Conservation (phyloP, 1,140 invertebrate genomes). For the Sweltsa coloradensis region DNA sequence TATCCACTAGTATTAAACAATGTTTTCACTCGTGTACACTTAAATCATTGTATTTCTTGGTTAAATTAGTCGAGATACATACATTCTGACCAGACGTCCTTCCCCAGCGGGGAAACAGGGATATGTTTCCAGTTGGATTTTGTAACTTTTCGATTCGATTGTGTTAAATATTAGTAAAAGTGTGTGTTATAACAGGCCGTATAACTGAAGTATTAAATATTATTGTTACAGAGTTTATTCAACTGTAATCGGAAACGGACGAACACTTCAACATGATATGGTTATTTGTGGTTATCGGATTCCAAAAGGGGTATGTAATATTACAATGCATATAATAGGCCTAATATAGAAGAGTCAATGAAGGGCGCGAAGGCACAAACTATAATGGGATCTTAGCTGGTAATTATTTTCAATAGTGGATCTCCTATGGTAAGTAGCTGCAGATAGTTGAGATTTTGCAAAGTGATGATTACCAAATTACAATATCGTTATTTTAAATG, state of each 20-base stretch:
- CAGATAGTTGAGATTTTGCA: neutral
- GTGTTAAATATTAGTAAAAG: no score
- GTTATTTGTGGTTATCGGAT: constrained; percentile 77
- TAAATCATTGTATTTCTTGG: no score
- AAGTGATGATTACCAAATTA: neutral
- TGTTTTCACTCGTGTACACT: no score
- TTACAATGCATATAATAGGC: no score
- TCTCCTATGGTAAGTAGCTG: neutral
- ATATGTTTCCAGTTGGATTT: no score
- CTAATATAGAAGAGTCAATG: neutral
- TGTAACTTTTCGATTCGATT: no score
- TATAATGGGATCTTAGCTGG: neutral
- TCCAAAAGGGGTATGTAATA: constrained; percentile 71
- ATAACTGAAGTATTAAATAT: no score
- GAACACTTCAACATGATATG: constrained; percentile 70
- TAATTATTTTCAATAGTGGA: neutral
- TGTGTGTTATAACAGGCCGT: no score
- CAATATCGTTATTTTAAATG: neutral
- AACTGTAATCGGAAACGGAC: constrained; percentile 81
- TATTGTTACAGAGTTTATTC: constrained; percentile 57
- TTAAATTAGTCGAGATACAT: no score
- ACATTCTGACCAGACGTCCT: no score
- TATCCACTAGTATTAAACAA: no score
- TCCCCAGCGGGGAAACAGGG: no score
- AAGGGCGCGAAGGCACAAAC: neutral